phyloP scores from a whole-genome alignment of 1,140 invertebrate genomes.

The Tetramorium parvispinum region DNA sequence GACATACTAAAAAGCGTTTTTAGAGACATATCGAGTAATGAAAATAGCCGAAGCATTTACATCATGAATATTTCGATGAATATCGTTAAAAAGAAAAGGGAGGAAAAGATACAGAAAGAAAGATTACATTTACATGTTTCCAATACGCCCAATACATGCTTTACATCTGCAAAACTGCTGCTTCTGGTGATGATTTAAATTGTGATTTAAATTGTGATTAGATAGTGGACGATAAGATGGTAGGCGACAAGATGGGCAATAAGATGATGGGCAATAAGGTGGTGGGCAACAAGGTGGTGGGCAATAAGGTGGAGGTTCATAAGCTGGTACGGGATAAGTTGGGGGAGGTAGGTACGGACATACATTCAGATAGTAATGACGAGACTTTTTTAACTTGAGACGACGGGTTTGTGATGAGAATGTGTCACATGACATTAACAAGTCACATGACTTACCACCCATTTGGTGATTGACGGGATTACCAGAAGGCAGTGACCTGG shows the following conservation, averaged over 20 bases:
- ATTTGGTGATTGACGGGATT: conserved; percentile 86
- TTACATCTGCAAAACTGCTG: conserved; percentile 8
- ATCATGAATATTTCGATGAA: conserved; percentile 29
- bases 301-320: too few species aligned
- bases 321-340: too few species aligned
- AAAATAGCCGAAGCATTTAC: neutral
- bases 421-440: conserved; percentile 84
- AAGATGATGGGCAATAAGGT: too few species aligned
- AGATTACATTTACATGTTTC: conserved; percentile 55
- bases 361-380: too few species aligned
- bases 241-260: too few species aligned
- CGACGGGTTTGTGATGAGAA: conserved; percentile 57
- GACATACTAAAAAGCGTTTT: neutral
- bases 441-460: conserved; percentile 88
- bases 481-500: conserved; percentile 82
- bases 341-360: too few species aligned
- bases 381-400: neutral
- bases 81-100: conserved; percentile 51
- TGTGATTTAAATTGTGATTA: neutral
- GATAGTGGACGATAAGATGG: too few species aligned
- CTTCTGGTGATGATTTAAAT: neutral
- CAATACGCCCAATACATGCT: conserved; percentile 59
- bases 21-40: neutral
- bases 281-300: too few species aligned
- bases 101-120: neutral